Conservation (phyloP, 2,888 invertebrate genomes). For the Trachelus stipa region DNA sequence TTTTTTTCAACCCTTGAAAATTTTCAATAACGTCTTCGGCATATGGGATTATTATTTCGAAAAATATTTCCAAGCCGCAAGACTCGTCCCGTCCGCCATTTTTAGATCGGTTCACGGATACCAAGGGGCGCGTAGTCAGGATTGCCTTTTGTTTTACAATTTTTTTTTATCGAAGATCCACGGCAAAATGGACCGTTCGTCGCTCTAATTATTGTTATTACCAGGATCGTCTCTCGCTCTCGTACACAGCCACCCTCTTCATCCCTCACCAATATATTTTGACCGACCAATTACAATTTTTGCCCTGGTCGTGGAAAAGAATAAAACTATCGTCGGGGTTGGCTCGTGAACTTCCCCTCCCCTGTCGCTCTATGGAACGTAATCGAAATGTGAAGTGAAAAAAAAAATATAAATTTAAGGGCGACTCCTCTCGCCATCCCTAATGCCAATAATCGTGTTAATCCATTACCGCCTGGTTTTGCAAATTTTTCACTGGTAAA, state of each 20-base stretch:
- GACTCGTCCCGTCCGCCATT: constrained; percentile 13
- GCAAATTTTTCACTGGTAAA: not conserved
- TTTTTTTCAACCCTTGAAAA: not conserved
- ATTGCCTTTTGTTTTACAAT: constrained; percentile 27
- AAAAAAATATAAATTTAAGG: constrained; percentile 13
- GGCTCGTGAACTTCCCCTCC: not conserved
- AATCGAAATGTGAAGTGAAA: not conserved
- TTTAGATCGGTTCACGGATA: constrained; percentile 16
- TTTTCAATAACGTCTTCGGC: not conserved
- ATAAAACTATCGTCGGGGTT: constrained; percentile 20
- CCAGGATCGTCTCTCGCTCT: constrained; percentile 45
- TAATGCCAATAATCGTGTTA: constrained; percentile 33
- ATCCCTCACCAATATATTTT: constrained; percentile 43
- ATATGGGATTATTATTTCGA: not conserved
- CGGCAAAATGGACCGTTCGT: constrained; percentile 54
- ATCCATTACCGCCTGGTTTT: constrained; percentile 23
- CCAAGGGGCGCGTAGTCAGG: constrained; percentile 9
- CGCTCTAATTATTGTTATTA: constrained; percentile 63
- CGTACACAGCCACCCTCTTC: constrained; percentile 35
- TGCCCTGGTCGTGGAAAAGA: constrained; percentile 33
- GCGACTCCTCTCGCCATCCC: constrained; percentile 8
- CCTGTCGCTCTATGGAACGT: not conserved
- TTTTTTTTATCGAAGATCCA: constrained; percentile 28
- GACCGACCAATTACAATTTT: constrained; percentile 49
- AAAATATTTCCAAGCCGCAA: not conserved